phyloP scores from a whole-genome alignment of 2,888 invertebrate genomes.

The Unio delphinus region DNA sequence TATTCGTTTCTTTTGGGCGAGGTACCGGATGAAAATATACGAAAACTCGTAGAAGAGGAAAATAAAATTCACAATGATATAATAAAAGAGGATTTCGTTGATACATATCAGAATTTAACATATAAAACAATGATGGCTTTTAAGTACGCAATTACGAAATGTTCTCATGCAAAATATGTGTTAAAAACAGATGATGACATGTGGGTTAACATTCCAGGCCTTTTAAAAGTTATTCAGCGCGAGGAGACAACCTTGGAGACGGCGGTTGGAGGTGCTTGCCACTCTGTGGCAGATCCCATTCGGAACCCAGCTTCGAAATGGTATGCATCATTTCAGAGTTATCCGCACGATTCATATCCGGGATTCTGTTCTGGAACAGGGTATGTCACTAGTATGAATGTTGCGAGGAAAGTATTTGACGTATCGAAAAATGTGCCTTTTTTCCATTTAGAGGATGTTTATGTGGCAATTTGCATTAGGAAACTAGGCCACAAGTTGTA shows the following conservation, averaged over 20 bases:
- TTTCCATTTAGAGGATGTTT: conserved; percentile 61
- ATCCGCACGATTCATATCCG: conserved; percentile 47
- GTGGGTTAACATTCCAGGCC: conserved; percentile 41
- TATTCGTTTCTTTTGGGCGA: conserved; percentile 33
- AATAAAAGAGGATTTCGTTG: conserved; percentile 38
- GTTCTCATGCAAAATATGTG: conserved; percentile 29
- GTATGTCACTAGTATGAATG: conserved; percentile 47
- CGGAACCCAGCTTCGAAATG: conserved; percentile 49
- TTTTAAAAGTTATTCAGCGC: conserved; percentile 19
- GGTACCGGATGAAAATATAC: neutral
- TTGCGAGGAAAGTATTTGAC: conserved; percentile 37
- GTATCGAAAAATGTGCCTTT: conserved; percentile 52
- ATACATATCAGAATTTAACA: conserved; percentile 35
- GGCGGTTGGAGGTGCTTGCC: conserved; percentile 40
- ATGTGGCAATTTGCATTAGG: conserved; percentile 46
- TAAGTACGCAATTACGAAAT: conserved; percentile 36
- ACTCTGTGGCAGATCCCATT: conserved; percentile 31
- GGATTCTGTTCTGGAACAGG: conserved; percentile 59
- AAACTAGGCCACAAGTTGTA: conserved; percentile 34
- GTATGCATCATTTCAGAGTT: conserved; percentile 48
- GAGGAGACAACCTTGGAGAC: conserved; percentile 15
- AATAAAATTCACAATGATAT: conserved; percentile 26
- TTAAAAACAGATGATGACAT: conserved; percentile 56
- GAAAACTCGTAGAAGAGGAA: conserved; percentile 16
- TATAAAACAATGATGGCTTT: conserved; percentile 42